A percentile compares a stretch with the other conserved stretches of the same genome.
These are phyloP conservation scores for Cromileptes altivelis DNA, from an alignment of 2,113 vertebrate species.

Conservation along the genomic window DNA sequence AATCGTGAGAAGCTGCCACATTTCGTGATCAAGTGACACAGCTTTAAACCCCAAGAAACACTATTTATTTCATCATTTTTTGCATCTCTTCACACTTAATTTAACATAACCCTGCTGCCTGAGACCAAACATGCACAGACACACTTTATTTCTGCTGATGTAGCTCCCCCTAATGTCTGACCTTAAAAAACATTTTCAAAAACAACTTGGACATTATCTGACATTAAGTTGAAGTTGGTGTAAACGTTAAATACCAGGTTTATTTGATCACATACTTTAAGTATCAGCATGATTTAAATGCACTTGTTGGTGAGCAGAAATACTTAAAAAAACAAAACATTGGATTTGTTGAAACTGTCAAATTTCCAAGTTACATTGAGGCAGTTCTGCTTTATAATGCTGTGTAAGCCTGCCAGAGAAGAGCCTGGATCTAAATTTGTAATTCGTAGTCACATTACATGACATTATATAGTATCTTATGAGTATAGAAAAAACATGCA, in stretches of 20 bases:
- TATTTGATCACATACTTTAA: not conserved
- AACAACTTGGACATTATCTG: not conserved
- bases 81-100: too few species aligned
- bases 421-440: not conserved
- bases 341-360: not conserved
- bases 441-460: not conserved
- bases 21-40: not conserved
- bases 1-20: not conserved
- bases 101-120: not conserved
- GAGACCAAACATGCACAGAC: not conserved
- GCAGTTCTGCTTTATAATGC: not conserved
- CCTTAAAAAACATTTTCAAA: not conserved
- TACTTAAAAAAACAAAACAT: not conserved
- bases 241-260: not conserved
- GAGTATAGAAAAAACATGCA: not conserved
- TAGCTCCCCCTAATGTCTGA: slow-evolving; percentile 31
- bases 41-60: not conserved
- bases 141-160: slow-evolving; percentile 3
- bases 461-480: not conserved
- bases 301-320: not conserved
- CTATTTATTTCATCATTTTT: not conserved
- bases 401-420: not conserved
- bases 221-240: not conserved
- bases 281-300: not conserved
- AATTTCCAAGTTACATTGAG: not conserved